phyloP scores from a whole-genome alignment of 2,888 invertebrate genomes.

The Coenonympha glycerion region DNA sequence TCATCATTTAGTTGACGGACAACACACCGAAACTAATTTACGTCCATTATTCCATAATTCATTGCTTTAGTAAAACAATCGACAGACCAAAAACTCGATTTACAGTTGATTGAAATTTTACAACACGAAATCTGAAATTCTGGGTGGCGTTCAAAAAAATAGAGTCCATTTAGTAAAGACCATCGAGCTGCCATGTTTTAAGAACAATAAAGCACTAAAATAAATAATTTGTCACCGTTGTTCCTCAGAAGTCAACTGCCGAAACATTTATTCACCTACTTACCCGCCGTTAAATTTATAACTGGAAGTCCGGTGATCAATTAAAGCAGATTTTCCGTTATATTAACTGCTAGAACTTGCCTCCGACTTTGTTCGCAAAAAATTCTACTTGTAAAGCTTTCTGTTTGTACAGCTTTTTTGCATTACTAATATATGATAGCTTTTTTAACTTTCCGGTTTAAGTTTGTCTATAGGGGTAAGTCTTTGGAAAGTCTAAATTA shows the following conservation, averaged over 20 bases:
- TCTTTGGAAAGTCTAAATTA: too few relatives aligned
- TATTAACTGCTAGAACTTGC: too few relatives aligned
- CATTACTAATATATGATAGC: too few relatives aligned
- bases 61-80: not conserved
- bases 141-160: constrained; percentile 1
- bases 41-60: not conserved
- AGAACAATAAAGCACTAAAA: constrained; percentile 15
- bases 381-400: too few relatives aligned
- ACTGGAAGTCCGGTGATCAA: constrained; percentile 23
- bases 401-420: too few relatives aligned
- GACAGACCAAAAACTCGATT: not conserved
- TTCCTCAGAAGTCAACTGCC: constrained; percentile 17
- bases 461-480: too few relatives aligned
- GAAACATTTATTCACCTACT: constrained; percentile 30
- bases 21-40: too few relatives aligned
- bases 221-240: constrained; percentile 27
- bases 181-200: not conserved
- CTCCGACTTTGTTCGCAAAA: too few relatives aligned
- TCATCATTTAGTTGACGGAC: not conserved
- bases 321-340: constrained; percentile 18
- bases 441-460: too few relatives aligned
- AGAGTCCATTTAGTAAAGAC: not conserved
- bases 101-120: not conserved
- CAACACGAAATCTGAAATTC: not conserved
- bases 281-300: constrained; percentile 24